These are phyloP conservation scores for Melanerpes aurifrons DNA, from an alignment of 2,113 vertebrate genomes.

Conservation along the genomic window DNA sequence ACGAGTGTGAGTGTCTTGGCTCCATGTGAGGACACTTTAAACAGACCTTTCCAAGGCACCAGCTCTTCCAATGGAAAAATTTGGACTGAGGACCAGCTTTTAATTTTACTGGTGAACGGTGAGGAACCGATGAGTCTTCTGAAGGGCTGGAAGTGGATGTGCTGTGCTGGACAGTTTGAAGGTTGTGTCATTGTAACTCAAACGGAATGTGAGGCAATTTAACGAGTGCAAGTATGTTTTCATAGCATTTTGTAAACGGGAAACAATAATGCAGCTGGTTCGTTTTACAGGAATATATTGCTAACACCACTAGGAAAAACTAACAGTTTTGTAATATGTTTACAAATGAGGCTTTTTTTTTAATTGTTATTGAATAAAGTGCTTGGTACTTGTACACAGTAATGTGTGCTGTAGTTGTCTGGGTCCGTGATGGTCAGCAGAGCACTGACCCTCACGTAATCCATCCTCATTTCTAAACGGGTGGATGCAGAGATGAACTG, in stretches of 20 bases:
- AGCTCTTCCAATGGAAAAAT: neutral
- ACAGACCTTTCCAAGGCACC: neutral
- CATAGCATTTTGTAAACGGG: neutral
- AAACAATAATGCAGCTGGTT: constrained; percentile 18
- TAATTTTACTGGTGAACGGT: neutral
- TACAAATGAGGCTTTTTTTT: constrained; percentile 55
- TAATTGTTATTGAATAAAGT: constrained; percentile 14
- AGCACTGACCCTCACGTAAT: neutral
- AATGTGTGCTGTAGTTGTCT: neutral
- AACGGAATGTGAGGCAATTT: neutral
- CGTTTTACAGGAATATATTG: constrained; percentile 41
- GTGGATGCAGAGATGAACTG: neutral
- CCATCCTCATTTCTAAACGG: constrained; percentile 18
- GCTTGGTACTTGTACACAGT: constrained; percentile 35
- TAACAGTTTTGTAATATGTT: constrained; percentile 65
- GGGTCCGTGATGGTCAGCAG: neutral
- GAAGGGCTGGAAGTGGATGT: neutral
- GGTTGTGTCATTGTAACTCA: neutral
- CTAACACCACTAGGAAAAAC: constrained; percentile 59
- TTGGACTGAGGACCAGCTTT: neutral
- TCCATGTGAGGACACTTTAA: accelerated
- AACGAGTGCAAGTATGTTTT: neutral
- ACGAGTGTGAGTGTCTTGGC: accelerated
- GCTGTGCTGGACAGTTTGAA: neutral
- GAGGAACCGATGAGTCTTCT: neutral